Conservation (phyloP, 2,888 invertebrate genomes). For the Netelia inedita region DNA sequence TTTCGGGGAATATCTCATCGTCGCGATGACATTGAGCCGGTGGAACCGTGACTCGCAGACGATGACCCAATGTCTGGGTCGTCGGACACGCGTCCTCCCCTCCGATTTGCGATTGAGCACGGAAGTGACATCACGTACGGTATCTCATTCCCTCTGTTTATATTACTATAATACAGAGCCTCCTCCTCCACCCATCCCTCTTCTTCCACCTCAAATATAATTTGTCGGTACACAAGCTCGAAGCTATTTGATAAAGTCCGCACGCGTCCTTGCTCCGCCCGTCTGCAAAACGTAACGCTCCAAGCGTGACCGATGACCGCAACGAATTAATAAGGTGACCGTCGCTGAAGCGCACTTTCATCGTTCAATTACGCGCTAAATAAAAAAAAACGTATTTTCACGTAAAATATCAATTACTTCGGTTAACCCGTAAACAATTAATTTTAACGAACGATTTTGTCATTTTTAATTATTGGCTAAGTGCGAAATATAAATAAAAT, state of each 20-base stretch:
- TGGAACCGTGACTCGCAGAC: constrained; percentile 40
- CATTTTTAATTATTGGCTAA: too few species aligned
- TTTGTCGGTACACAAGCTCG: constrained; percentile 32
- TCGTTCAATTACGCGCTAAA: constrained; percentile 8
- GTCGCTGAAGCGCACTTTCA: background rate
- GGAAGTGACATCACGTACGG: constrained; percentile 76
- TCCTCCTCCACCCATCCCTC: too few species aligned
- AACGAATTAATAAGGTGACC: constrained; percentile 17
- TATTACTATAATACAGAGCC: background rate
- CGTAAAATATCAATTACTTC: too few species aligned
- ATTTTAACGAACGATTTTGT: too few species aligned
- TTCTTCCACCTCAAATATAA: constrained; percentile 36
- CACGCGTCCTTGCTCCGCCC: background rate
- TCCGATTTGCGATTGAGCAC: constrained; percentile 57
- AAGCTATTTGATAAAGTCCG: constrained; percentile 28
- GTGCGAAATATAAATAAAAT: background rate
- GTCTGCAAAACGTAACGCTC: constrained; percentile 7
- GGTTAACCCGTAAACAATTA: too few species aligned
- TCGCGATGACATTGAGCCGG: constrained; percentile 72
- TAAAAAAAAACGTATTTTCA: background rate
- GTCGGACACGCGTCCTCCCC: constrained; percentile 13
- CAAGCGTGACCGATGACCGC: constrained; percentile 39
- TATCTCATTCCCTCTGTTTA: constrained; percentile 8
- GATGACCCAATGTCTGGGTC: constrained; percentile 64
- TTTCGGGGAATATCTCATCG: constrained; percentile 47